A percentile compares a stretch with the other conserved stretches of the same genome.
Conservation (phyloP, 2,888 invertebrate species). For the Tinea pellionella region DNA sequence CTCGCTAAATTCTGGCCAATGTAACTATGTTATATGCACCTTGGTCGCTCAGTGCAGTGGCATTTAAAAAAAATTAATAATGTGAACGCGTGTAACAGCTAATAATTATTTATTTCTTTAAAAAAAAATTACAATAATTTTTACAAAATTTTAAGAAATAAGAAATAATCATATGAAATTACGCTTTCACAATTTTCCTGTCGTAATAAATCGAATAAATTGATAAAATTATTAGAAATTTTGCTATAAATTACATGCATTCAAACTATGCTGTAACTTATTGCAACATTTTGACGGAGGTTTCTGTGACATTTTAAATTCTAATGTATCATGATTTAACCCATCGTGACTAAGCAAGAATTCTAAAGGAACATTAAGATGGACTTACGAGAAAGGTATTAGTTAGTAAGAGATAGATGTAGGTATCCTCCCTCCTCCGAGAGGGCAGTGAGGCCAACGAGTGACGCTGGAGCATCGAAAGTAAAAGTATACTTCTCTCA, state of each 20-base stretch:
- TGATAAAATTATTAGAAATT: background rate
- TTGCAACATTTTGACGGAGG: background rate
- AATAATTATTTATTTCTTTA: too few relatives aligned
- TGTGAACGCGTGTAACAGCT: too few relatives aligned
- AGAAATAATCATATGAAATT: background rate
- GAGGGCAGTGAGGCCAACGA: constrained; percentile 45
- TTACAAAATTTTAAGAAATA: too few relatives aligned
- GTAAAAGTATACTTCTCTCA: constrained; percentile 44
- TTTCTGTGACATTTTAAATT: constrained; percentile 4
- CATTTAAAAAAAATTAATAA: too few relatives aligned
- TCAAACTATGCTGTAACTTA: background rate
- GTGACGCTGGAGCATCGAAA: constrained; percentile 44
- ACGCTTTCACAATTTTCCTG: background rate
- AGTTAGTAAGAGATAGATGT: constrained; percentile 30
- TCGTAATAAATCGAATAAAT: background rate
- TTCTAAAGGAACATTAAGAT: constrained; percentile 24
- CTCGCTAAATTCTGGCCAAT: too few relatives aligned
- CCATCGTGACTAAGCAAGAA: constrained; percentile 50
- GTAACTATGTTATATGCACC: too few relatives aligned
- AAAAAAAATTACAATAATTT: too few relatives aligned
- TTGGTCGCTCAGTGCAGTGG: too few relatives aligned
- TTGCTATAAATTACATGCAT: background rate
- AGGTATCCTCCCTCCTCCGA: constrained; percentile 33
- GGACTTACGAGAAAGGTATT: constrained; percentile 18
- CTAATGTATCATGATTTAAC: constrained; percentile 28